Evolutionary conservation across 2,888 invertebrate species (phyloP), one percentile per base, ranked within the genome.

Genomic region (Eristalis tenax): DNA sequence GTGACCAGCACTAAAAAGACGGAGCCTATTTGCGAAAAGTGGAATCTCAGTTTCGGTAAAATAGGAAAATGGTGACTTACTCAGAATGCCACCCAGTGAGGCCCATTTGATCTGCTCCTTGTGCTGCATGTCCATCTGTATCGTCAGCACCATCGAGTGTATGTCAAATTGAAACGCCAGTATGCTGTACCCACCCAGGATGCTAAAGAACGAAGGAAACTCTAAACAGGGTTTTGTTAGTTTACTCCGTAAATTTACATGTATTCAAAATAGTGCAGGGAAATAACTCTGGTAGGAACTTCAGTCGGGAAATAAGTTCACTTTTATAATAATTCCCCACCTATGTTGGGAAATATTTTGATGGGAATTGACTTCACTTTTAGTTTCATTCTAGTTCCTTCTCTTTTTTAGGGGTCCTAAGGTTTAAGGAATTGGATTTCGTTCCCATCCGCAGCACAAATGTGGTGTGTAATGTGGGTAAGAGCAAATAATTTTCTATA

Each of bases 111-210:
- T 95, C 90, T 96, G 95, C 1, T 94, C 93, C 88, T 97, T 96
- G 87, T 96, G 94, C 87, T 95, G 95, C 98, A 98, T 98, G 92
- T 98, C 98, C 88, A 98, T 96, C 93, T 98, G 98, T 69, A 98
- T 96, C 0, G 98, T 98, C 88, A 98, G 94, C 90, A 98, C 94
- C 90, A 96, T 95, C 1, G 97, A 97, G 93, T 97, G 97, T 77
- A 97, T 95, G 91, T 97, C 97, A 90, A 97, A 97, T 93, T 96
- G 96, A 90, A 96, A 96, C 2, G 95, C 94, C 75, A 96, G 92
- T 56, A 96, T 94, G 63, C 96, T 96, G 88, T 96, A 96, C 0
- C 95, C 95, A 32, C 94, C 94, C 0, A 96, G 92, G 38, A 96
- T 92, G 89, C 94, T 94, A 80, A 94, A 91, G 77, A 94, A 89